A percentile compares a stretch with the other conserved stretches of the same genome.
Evolutionary conservation across 2,888 invertebrate genomes (phyloP).

Genomic region (Papilio demoleus): DNA sequence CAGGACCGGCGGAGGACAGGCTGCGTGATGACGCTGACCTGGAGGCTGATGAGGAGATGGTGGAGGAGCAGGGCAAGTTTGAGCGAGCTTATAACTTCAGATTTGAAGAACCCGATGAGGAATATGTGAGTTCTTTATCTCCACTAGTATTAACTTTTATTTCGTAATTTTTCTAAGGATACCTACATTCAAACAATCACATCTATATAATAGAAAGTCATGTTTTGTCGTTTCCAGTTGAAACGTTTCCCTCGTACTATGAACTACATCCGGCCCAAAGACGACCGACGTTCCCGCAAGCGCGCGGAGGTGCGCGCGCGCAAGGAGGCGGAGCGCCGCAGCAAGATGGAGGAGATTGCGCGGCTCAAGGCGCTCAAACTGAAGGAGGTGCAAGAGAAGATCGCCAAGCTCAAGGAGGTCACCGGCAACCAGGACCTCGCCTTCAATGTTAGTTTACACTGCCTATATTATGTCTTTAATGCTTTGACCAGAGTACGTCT

Average conservation of each 20-base stretch:
- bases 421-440: constrained; percentile 91
- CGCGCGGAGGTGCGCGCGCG: constrained; percentile 89
- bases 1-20: constrained; percentile 77
- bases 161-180: too few species aligned
- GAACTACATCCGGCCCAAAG: constrained; percentile 90
- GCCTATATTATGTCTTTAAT: not conserved
- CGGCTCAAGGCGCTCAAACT: constrained; percentile 93
- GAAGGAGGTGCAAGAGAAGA: constrained; percentile 95
- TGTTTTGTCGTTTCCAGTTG: constrained; percentile 81
- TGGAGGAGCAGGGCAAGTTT: constrained; percentile 94
- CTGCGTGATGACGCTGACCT: constrained; percentile 72
- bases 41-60: constrained; percentile 89
- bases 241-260: constrained; percentile 96
- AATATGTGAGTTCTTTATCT: constrained; percentile 85
- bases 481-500: too few species aligned
- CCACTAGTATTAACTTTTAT: not conserved
- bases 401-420: constrained; percentile 92
- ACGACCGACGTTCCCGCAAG: constrained; percentile 90
- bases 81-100: constrained; percentile 98
- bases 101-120: constrained; percentile 97
- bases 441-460: constrained; percentile 79
- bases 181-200: too few species aligned
- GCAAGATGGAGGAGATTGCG: constrained; percentile 94
- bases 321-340: constrained; percentile 90
- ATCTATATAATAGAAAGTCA: too few species aligned